phyloP scores from a whole-genome alignment of 2,888 invertebrate genomes.

The Agriopis leucophaearia region DNA sequence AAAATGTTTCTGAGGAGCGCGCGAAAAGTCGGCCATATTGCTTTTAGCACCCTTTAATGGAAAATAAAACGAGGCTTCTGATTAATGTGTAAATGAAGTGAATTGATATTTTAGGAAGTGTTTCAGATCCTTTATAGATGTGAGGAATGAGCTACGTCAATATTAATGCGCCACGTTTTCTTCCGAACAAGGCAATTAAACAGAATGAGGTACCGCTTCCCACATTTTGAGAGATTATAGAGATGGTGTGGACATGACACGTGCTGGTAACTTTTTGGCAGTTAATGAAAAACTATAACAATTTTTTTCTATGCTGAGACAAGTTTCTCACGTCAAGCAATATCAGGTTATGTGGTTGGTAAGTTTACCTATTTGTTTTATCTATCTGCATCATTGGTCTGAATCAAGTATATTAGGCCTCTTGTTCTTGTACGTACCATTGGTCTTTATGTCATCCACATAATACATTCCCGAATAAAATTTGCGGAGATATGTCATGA shows the following conservation, averaged over 20 bases:
- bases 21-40: slow-evolving; percentile 77
- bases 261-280: neutral
- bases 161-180: slow-evolving; percentile 50
- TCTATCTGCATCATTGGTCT: too few relatives aligned
- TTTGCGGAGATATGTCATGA: too few relatives aligned
- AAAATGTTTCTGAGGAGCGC: slow-evolving; percentile 71
- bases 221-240: slow-evolving; percentile 1
- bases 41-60: slow-evolving; percentile 83
- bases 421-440: too few relatives aligned
- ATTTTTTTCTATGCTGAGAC: too few relatives aligned
- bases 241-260: neutral
- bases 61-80: slow-evolving; percentile 70
- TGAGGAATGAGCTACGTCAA: slow-evolving; percentile 53
- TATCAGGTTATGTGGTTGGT: too few relatives aligned
- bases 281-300: too few relatives aligned
- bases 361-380: too few relatives aligned
- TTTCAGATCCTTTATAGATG: slow-evolving; percentile 60
- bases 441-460: too few relatives aligned
- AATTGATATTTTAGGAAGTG: slow-evolving; percentile 74
- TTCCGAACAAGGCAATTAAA: slow-evolving; percentile 57
- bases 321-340: too few relatives aligned
- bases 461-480: too few relatives aligned
- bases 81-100: slow-evolving; percentile 79
- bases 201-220: neutral
- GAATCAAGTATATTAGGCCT: too few relatives aligned